These are phyloP conservation scores for Epistrophe grossulariae DNA, from an alignment of 2,888 invertebrate species.

Conservation along the genomic window DNA sequence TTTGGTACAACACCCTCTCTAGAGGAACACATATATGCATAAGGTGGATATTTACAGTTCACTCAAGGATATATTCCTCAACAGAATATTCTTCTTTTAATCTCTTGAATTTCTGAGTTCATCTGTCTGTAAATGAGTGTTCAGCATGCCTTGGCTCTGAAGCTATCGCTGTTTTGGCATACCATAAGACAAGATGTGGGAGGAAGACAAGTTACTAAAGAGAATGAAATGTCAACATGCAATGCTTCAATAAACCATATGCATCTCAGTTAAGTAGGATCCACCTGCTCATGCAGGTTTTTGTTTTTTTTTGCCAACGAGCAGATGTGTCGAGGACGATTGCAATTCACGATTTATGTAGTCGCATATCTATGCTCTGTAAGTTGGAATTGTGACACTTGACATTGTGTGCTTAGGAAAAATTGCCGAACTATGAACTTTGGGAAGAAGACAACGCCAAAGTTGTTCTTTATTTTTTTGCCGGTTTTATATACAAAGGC, in stretches of 20 bases:
- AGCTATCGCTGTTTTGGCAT: background rate
- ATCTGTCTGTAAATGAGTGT: constrained; percentile 72
- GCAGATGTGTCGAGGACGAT: constrained; percentile 70
- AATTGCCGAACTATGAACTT: constrained; percentile 66
- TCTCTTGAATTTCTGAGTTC: constrained; percentile 50
- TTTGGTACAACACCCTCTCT: constrained; percentile 43
- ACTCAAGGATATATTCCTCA: constrained; percentile 70
- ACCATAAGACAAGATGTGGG: constrained; percentile 11
- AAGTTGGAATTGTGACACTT: constrained; percentile 54
- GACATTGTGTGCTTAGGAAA: constrained; percentile 62
- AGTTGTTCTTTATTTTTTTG: background rate
- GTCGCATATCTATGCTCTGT: constrained; percentile 14
- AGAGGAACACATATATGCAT: constrained; percentile 13
- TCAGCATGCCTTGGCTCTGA: background rate
- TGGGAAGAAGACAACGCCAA: constrained; percentile 21
- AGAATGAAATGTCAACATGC: constrained; percentile 67
- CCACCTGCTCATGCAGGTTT: constrained; percentile 16
- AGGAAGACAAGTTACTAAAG: constrained; percentile 32
- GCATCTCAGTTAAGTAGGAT: constrained; percentile 41
- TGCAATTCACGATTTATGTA: constrained; percentile 44
- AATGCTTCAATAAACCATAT: constrained; percentile 56
- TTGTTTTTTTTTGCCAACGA: constrained; percentile 24
- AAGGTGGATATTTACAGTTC: constrained; percentile 63
- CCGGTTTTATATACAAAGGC: background rate
- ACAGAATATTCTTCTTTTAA: constrained; percentile 44